Conservation (phyloP, 2,888 invertebrate genomes). For the Neria commutata region DNA sequence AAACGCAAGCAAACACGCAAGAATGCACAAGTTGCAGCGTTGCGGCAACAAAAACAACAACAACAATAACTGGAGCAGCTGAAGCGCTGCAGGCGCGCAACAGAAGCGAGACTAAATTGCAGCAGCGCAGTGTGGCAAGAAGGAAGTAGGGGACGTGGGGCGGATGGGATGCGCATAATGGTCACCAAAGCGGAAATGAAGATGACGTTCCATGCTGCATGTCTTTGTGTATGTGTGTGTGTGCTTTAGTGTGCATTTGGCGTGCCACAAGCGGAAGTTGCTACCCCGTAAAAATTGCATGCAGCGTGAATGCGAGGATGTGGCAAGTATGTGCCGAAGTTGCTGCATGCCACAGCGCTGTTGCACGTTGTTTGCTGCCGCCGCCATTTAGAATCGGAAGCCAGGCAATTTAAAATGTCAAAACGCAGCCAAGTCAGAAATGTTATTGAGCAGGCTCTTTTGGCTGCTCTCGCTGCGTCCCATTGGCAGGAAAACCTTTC, state of each 20-base stretch:
- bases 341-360: background rate
- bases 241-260: background rate
- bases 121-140: background rate
- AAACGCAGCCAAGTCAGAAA: too few relatives aligned
- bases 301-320: background rate
- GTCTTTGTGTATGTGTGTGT: background rate
- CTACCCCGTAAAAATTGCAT: too few relatives aligned
- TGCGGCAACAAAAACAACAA: background rate
- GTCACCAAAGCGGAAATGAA: conserved; percentile 2
- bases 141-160: background rate
- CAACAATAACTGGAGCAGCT: too few relatives aligned
- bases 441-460: too few relatives aligned
- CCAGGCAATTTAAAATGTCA: too few relatives aligned
- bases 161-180: background rate
- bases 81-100: background rate
- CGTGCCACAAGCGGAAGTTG: background rate
- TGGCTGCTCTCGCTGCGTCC: too few relatives aligned
- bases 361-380: too few relatives aligned
- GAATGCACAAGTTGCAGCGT: background rate
- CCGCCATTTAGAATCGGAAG: too few relatives aligned
- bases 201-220: background rate
- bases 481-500: too few relatives aligned
- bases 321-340: background rate
- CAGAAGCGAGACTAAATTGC: background rate
- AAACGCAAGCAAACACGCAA: conserved; percentile 1